These are phyloP conservation scores for Telenomus remus DNA, from an alignment of 1,140 invertebrate genomes.

Conservation along the genomic window DNA sequence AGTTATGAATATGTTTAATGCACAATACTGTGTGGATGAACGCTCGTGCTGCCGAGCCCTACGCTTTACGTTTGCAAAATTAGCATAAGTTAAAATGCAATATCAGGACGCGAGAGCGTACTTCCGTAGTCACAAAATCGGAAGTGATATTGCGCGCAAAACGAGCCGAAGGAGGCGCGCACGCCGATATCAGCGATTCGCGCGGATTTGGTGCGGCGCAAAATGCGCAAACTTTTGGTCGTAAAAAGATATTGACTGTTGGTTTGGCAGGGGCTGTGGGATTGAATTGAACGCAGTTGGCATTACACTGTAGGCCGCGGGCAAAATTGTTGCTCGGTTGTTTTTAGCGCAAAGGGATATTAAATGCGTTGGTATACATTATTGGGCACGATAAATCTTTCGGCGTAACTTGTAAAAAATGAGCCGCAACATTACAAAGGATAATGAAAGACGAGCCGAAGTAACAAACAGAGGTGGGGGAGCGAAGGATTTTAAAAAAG, in stretches of 20 bases:
- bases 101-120: slow-evolving; percentile 60
- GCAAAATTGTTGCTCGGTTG: slow-evolving; percentile 9
- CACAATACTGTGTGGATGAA: slow-evolving; percentile 50
- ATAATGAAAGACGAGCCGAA: slow-evolving; percentile 50
- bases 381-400: slow-evolving; percentile 38
- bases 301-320: neutral
- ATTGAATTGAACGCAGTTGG: slow-evolving; percentile 32
- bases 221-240: slow-evolving; percentile 58
- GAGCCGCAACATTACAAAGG: slow-evolving; percentile 32
- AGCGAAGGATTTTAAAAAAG: slow-evolving; percentile 49
- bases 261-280: slow-evolving; percentile 19
- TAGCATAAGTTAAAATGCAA: slow-evolving; percentile 70
- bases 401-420: slow-evolving; percentile 46
- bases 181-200: slow-evolving; percentile 31
- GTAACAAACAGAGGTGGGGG: slow-evolving; percentile 32
- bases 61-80: slow-evolving; percentile 59
- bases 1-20: slow-evolving; percentile 71
- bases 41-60: slow-evolving; percentile 44
- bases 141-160: slow-evolving; percentile 51
- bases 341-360: slow-evolving; percentile 12
- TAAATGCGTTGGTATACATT: slow-evolving; percentile 27
- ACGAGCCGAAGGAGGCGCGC: slow-evolving; percentile 38
- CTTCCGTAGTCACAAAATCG: slow-evolving; percentile 59
- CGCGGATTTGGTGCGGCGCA: slow-evolving; percentile 9
- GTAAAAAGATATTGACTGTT: slow-evolving; percentile 44